These are phyloP conservation scores for Drosophila lacteicornis DNA, from an alignment of 1,140 invertebrate genomes.

Conservation along the genomic window DNA sequence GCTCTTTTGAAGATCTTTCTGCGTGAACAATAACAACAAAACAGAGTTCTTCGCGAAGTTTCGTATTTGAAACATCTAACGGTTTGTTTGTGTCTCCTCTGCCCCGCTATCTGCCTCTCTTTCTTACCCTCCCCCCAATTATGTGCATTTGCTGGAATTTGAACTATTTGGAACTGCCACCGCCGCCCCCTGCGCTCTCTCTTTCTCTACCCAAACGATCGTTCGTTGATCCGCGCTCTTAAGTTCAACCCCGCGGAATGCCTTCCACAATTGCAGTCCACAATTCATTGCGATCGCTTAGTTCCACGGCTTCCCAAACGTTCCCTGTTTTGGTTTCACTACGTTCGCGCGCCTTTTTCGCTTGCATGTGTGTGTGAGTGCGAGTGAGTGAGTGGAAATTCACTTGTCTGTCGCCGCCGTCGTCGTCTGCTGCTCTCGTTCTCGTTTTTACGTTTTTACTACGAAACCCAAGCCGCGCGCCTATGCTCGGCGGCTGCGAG, in stretches of 20 bases:
- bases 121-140: background rate
- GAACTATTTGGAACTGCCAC: conserved; percentile 32
- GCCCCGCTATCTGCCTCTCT: background rate
- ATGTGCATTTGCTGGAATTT: conserved; percentile 46
- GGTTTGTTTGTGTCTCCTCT: background rate
- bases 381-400: conserved; percentile 60
- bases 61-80: conserved; percentile 5
- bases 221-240: conserved; percentile 32
- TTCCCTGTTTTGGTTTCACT: conserved; percentile 65
- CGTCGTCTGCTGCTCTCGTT: conserved; percentile 45
- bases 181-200: background rate
- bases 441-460: conserved; percentile 72
- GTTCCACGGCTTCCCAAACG: conserved; percentile 43
- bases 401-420: conserved; percentile 59
- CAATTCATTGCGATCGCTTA: conserved; percentile 33
- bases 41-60: background rate
- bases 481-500: conserved; percentile 19
- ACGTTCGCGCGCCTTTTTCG: conserved; percentile 70
- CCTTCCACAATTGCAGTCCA: conserved; percentile 22
- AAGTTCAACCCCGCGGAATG: background rate
- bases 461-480: conserved; percentile 51
- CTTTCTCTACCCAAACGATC: conserved; percentile 10
- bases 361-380: conserved; percentile 9
- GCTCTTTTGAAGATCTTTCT: conserved; percentile 9
- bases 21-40: background rate